Percentiles rank a stretch among this genome's conserved stretches.
These are phyloP conservation scores for Eulemur mongoz DNA, from an alignment of 2,797 vertebrate genomes.

Conservation along the genomic window DNA sequence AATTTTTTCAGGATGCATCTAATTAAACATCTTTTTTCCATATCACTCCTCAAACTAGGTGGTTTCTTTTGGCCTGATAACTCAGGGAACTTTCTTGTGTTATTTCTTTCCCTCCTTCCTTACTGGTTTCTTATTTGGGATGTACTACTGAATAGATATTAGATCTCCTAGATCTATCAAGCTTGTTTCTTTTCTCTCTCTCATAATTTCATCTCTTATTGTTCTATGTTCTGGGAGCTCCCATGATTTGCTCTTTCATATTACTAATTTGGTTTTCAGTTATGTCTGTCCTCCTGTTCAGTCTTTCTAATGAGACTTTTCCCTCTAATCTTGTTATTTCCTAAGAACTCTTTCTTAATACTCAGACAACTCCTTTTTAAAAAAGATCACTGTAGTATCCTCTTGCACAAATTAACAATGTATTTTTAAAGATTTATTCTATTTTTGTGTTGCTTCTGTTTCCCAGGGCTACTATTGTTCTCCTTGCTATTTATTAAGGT, in stretches of 20 bases:
- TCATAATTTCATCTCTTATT: background rate
- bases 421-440: constrained; percentile 23
- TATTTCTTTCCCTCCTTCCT: background rate
- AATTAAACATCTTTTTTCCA: background rate
- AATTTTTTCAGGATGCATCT: background rate
- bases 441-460: background rate
- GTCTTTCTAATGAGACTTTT: background rate
- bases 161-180: background rate
- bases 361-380: background rate
- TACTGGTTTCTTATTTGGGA: background rate
- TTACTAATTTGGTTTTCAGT: background rate
- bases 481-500: background rate
- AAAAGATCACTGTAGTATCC: background rate
- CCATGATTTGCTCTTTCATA: background rate
- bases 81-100: background rate
- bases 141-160: background rate
- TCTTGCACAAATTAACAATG: background rate
- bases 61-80: background rate
- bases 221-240: background rate
- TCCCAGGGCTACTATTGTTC: background rate
- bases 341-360: background rate
- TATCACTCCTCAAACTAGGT: background rate
- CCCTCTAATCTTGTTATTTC: background rate
- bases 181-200: background rate
- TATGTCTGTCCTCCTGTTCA: background rate